Base-by-base conservation (phyloP, 2,113 vertebrate species). In the Sylvietta virens region DNA sequence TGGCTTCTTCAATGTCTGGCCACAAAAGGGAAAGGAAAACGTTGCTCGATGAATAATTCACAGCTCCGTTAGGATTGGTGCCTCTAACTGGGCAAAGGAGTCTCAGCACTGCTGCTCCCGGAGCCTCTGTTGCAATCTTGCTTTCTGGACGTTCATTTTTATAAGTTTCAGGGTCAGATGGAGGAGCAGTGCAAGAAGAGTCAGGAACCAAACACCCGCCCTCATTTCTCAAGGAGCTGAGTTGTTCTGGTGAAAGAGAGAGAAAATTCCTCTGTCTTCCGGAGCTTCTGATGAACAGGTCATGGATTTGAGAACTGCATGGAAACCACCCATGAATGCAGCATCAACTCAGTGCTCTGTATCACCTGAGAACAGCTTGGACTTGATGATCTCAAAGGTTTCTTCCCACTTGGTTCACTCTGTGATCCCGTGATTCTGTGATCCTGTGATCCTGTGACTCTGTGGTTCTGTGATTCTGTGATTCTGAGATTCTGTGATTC, bases 1-100 rank as follows among this genome's bases (percentile, higher is more conserved):
- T 44, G 83, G 9, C 15, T 96, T 86, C 47, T 60, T 15, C 56
- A 35, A 5, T 20, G 44, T 57, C 88, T 92, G 60, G 48, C 50
- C 15, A 16, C 44, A 30, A 33, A 66, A 76, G 94, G 81, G 91
- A 50, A 82, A 69, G 37, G 77, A 90, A 90, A 92, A 81, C 24
- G 40, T 39, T 70, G 42, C 67, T 57, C 27, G 39, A 10, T 95
- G 94, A 96, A 95, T 94, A 96, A 97, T 81, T 82, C 81, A 93
- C 54, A 74, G 90, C 35, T 89, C 57, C 83, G 40, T 15, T 37
- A 82, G 89, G 72, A 45, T 33, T 44, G 8, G 23, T 21, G 44
- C 61, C 81, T 84, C 78, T 39, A 13, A 22, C 61, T 19, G 35
- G 35, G 60, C 35, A 64, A 20, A 57, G 33, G 35, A 70, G 77